phyloP scores from a whole-genome alignment of 1,140 invertebrate genomes.

The Drosophila jambulina region DNA sequence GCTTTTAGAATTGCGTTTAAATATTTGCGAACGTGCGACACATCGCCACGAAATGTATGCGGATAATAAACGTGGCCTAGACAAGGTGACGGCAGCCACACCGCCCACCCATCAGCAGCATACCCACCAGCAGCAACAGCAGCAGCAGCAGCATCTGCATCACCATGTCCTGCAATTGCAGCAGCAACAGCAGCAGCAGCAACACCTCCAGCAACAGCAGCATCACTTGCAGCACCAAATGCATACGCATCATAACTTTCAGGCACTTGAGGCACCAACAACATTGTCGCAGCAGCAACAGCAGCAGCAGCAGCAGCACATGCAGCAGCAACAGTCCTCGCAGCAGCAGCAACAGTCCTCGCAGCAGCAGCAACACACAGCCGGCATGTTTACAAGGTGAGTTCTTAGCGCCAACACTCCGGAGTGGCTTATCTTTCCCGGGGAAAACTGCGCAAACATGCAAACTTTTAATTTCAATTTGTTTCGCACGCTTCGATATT shows the following conservation, averaged over 20 bases:
- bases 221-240: conserved; percentile 75
- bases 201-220: conserved; percentile 65
- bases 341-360: conserved; percentile 46
- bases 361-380: conserved; percentile 54
- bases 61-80: conserved; percentile 78
- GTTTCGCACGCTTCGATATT: conserved; percentile 79
- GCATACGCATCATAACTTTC: conserved; percentile 79
- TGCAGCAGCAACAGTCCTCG: conserved; percentile 56
- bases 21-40: conserved; percentile 74
- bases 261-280: conserved; percentile 60
- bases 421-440: conserved; percentile 24
- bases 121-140: conserved; percentile 56
- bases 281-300: conserved; percentile 64
- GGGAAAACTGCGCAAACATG: conserved; percentile 61
- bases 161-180: conserved; percentile 68
- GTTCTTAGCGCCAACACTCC: conserved; percentile 75
- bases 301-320: conserved; percentile 54
- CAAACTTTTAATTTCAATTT: conserved; percentile 84
- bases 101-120: conserved; percentile 60
- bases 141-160: conserved; percentile 63
- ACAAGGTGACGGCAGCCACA: conserved; percentile 67
- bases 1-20: conserved; percentile 66
- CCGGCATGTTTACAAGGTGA: conserved; percentile 84
- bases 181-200: conserved; percentile 65
- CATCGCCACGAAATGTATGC: conserved; percentile 69